Evolutionary conservation across 2,888 invertebrate genomes (phyloP).

Genomic region (Catonia carolina): DNA sequence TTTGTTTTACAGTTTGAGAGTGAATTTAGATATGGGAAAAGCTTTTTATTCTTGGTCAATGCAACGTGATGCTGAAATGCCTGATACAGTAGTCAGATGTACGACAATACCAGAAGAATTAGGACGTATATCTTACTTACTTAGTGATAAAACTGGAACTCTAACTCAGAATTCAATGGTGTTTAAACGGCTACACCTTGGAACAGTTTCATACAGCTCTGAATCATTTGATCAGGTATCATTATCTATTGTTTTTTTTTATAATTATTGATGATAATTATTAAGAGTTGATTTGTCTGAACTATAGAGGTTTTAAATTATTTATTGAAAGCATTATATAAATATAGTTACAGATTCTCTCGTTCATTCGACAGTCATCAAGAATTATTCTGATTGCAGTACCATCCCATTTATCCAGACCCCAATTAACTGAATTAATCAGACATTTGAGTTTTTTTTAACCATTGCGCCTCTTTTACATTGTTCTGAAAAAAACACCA

Average conservation of each 20-base stretch:
- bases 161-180: slow-evolving; percentile 99
- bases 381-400: too few relatives aligned
- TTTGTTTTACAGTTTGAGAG: slow-evolving; percentile 77
- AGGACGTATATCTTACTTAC: slow-evolving; percentile 90
- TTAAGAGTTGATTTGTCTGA: background rate
- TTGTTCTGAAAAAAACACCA: too few relatives aligned
- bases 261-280: background rate
- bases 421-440: too few relatives aligned
- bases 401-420: too few relatives aligned
- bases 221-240: slow-evolving; percentile 76
- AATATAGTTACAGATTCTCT: too few relatives aligned
- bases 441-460: too few relatives aligned
- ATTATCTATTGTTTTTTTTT: background rate
- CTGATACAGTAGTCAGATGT: slow-evolving; percentile 93
- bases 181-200: slow-evolving; percentile 90
- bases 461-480: too few relatives aligned
- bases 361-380: too few relatives aligned
- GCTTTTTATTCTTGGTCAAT: slow-evolving; percentile 96
- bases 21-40: slow-evolving; percentile 98
- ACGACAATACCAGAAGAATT: slow-evolving; percentile 98
- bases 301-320: background rate
- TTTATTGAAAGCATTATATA: too few relatives aligned
- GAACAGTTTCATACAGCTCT: slow-evolving; percentile 82
- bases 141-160: slow-evolving; percentile 98
- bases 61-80: slow-evolving; percentile 85